Conservation (phyloP, 2,888 invertebrate species). For the Drosophila atroscutellata region DNA sequence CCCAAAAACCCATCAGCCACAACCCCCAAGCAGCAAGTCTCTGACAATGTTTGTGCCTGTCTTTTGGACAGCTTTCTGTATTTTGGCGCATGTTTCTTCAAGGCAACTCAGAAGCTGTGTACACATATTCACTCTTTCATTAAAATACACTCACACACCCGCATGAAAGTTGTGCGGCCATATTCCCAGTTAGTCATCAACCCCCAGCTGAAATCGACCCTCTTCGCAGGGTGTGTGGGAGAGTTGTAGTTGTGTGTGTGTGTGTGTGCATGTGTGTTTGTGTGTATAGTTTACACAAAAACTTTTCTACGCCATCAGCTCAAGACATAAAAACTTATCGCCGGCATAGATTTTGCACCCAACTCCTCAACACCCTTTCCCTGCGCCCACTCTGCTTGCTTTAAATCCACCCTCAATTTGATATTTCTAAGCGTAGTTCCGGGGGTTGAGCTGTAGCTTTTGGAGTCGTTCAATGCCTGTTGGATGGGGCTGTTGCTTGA, state of each 20-base stretch:
- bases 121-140: constrained; percentile 63
- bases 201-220: constrained; percentile 44
- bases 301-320: constrained; percentile 81
- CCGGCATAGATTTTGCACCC: constrained; percentile 47
- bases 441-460: constrained; percentile 35
- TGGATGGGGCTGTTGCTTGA: constrained; percentile 46
- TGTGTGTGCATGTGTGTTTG: constrained; percentile 10
- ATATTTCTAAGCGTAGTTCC: constrained; percentile 20
- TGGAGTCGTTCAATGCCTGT: background rate
- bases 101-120: constrained; percentile 32
- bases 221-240: constrained; percentile 23
- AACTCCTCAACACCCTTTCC: constrained; percentile 17
- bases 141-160: constrained; percentile 60
- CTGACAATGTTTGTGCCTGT: constrained; percentile 45
- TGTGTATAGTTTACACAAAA: constrained; percentile 58
- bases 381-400: constrained; percentile 27
- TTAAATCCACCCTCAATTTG: constrained; percentile 63
- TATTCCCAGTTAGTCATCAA: constrained; percentile 53
- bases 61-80: constrained; percentile 36
- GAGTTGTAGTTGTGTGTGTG: constrained; percentile 13
- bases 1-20: constrained; percentile 28
- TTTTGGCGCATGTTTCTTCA: constrained; percentile 46
- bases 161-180: constrained; percentile 75
- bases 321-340: constrained; percentile 81
- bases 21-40: constrained; percentile 27